Evolutionary conservation across 2,888 invertebrate genomes (phyloP).

Genomic region (Cataglyphis cursor): DNA sequence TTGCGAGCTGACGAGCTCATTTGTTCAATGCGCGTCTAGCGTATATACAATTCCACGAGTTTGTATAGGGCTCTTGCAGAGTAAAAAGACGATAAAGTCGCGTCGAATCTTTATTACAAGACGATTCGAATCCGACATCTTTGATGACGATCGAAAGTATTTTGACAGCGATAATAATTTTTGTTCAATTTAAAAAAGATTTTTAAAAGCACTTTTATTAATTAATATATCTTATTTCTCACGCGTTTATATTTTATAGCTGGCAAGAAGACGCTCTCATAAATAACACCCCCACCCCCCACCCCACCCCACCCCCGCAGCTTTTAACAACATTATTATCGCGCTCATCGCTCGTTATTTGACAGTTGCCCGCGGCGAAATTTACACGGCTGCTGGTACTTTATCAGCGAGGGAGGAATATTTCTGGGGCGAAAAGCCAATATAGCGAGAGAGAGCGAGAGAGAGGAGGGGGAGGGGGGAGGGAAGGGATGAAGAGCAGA

Average conservation of each 20-base stretch:
- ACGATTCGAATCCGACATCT: not conserved
- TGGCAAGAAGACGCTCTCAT: not conserved
- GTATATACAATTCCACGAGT: not conserved
- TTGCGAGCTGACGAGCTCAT: conserved; percentile 21
- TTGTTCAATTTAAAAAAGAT: not conserved
- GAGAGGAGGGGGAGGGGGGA: too few species aligned
- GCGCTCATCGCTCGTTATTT: not conserved
- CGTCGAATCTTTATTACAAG: not conserved
- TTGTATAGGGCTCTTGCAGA: not conserved
- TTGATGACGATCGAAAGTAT: not conserved
- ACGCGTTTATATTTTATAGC: not conserved
- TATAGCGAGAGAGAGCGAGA: not conserved
- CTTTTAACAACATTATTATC: conserved; percentile 16
- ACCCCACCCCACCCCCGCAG: too few species aligned
- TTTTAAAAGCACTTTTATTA: not conserved
- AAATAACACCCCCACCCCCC: not conserved
- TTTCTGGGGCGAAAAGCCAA: conserved; percentile 17
- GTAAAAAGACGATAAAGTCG: not conserved
- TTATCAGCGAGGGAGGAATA: conserved; percentile 3
- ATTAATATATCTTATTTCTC: not conserved
- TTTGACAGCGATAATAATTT: not conserved
- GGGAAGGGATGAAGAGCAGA: conserved; percentile 51
- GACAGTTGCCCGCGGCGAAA: not conserved
- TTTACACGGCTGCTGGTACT: not conserved
- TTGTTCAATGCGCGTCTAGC: conserved; percentile 22